A percentile compares a stretch with the other conserved stretches of the same genome.
Evolutionary conservation across 2,888 invertebrate genomes (phyloP).

Genomic region (Megalurothrips usitatus): DNA sequence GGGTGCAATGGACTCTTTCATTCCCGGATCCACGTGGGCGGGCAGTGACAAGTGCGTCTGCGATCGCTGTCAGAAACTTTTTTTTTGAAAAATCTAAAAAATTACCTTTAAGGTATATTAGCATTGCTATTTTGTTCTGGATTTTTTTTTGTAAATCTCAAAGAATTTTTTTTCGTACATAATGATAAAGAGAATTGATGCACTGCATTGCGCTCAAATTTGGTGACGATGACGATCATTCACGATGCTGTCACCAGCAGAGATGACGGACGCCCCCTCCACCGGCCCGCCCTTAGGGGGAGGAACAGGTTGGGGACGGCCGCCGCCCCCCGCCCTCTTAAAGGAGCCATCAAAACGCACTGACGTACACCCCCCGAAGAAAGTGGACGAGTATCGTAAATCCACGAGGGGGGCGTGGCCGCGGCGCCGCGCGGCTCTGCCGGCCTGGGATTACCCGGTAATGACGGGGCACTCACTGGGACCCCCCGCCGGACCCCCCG

Average conservation of each 20-base stretch:
- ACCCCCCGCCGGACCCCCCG: too few relatives aligned
- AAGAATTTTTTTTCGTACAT: too few relatives aligned
- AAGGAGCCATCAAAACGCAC: slow-evolving; percentile 17
- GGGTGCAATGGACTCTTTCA: neutral
- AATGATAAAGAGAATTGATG: too few relatives aligned
- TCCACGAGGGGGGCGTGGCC: neutral
- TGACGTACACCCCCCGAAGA: slow-evolving; percentile 2
- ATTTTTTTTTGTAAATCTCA: too few relatives aligned
- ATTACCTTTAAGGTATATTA: too few relatives aligned
- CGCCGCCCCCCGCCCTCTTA: neutral
- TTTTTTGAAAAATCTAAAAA: too few relatives aligned
- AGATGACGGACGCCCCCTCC: neutral
- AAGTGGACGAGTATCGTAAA: slow-evolving; percentile 20
- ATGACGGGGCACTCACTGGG: neutral
- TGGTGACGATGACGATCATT: too few relatives aligned
- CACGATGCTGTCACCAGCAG: too few relatives aligned
- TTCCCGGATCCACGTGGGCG: neutral
- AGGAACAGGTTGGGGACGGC: neutral
- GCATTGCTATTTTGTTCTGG: too few relatives aligned
- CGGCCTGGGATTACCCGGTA: neutral
- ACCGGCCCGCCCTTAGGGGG: neutral
- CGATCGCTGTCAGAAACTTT: neutral
- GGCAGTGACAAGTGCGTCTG: neutral
- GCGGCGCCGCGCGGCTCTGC: neutral
- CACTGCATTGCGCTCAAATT: too few relatives aligned